A percentile compares a stretch with the other conserved stretches of the same genome.
Conservation (phyloP, 2,797 vertebrate species). For the Sparidentex hasta region DNA sequence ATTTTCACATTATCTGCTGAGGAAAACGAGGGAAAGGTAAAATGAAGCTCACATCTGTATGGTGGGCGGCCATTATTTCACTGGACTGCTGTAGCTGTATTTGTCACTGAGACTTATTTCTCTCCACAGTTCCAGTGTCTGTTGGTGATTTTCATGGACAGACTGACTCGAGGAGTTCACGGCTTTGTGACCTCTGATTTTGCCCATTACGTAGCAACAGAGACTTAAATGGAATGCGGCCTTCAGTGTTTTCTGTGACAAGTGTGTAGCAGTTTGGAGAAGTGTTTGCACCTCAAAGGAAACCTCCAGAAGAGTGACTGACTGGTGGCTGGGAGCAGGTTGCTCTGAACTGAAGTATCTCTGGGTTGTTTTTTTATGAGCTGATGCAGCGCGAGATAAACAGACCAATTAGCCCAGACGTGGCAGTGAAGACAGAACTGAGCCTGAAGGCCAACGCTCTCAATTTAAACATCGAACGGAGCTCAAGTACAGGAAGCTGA, state of each 20-base stretch:
- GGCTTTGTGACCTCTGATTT: not conserved
- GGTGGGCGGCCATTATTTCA: not conserved
- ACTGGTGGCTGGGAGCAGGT: not conserved
- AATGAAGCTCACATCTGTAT: too few relatives aligned
- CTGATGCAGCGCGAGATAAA: slow-evolving; percentile 1
- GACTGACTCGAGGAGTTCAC: not conserved
- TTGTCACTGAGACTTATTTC: not conserved
- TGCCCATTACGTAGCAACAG: not conserved
- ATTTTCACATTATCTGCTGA: too few relatives aligned
- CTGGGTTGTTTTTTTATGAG: not conserved
- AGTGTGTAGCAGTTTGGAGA: not conserved
- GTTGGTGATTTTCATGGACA: not conserved
- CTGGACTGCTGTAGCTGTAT: not conserved
- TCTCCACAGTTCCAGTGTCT: not conserved
- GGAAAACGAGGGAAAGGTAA: too few relatives aligned
- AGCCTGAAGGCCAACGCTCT: not conserved
- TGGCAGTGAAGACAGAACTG: not conserved
- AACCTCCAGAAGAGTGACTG: not conserved
- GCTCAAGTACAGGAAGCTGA: not conserved
- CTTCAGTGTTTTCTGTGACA: not conserved
- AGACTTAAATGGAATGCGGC: not conserved
- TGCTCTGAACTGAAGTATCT: not conserved
- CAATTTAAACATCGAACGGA: not conserved
- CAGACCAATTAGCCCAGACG: not conserved
- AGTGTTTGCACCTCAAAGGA: not conserved